Percentiles rank a stretch among this genome's conserved stretches.
These are phyloP conservation scores for Hydrozoanthus gracilis DNA, from an alignment of 92 coral and sea anemone genomes.

Conservation along the genomic window DNA sequence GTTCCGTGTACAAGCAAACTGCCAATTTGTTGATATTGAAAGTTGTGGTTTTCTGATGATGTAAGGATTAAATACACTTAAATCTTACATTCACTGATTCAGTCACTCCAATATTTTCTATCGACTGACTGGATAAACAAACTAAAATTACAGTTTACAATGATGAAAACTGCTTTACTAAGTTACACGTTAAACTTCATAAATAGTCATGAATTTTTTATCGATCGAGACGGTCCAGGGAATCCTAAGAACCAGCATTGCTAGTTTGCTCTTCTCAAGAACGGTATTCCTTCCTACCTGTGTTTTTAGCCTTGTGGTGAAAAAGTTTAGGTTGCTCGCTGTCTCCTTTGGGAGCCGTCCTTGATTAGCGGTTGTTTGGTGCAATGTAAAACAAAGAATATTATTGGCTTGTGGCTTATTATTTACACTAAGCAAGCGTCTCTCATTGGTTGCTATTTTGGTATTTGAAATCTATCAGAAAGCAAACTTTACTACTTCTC, in stretches of 20 bases:
- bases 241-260: not conserved
- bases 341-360: slow-evolving; percentile 17
- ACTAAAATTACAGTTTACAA: no score
- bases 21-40: no score
- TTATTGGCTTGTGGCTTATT: slow-evolving; percentile 40
- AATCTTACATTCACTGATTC: no score
- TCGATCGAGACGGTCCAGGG: not conserved
- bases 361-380: slow-evolving; percentile 38
- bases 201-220: not conserved
- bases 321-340: not conserved
- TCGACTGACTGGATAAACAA: no score
- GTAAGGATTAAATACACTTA: no score
- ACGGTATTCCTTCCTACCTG: not conserved
- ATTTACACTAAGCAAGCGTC: slow-evolving; percentile 34
- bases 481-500: slow-evolving; percentile 32
- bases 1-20: no score
- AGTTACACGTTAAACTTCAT: not conserved
- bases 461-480: slow-evolving; percentile 45
- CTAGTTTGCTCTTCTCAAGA: not conserved
- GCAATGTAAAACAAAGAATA: slow-evolving; percentile 14
- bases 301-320: not conserved
- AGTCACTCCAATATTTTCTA: no score
- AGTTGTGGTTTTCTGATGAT: no score
- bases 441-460: slow-evolving; percentile 45
- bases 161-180: no score